A percentile compares a stretch with the other conserved stretches of the same genome.
These are phyloP conservation scores for Trichogramma pretiosum DNA, from an alignment of 1,140 invertebrate species.

Conservation along the genomic window DNA sequence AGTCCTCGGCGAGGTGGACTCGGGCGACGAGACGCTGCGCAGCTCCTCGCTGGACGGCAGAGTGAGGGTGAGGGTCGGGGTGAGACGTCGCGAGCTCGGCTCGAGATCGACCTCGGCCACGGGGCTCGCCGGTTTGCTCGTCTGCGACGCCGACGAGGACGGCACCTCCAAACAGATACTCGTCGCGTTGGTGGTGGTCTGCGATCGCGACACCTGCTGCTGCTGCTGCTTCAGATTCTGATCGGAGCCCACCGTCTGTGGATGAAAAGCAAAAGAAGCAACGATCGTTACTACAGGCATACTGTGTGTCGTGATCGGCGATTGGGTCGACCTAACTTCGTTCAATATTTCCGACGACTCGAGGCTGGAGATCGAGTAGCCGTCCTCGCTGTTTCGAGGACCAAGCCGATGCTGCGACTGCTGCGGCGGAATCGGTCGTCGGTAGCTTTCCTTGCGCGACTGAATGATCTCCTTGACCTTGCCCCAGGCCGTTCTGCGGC, in stretches of 20 bases:
- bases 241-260: too few relatives aligned
- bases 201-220: slow-evolving; percentile 16
- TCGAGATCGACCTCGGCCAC: slow-evolving; percentile 1
- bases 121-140: background rate
- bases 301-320: too few relatives aligned
- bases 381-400: slow-evolving; percentile 22
- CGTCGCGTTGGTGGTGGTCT: slow-evolving; percentile 5
- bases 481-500: slow-evolving; percentile 56
- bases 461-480: slow-evolving; percentile 66
- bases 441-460: slow-evolving; percentile 50
- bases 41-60: slow-evolving; percentile 53
- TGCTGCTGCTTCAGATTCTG: background rate
- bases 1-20: slow-evolving; percentile 26
- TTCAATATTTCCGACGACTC: slow-evolving; percentile 22
- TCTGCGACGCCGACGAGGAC: background rate
- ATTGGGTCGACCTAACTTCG: slow-evolving; percentile 14
- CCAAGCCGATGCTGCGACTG: background rate
- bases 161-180: too few relatives aligned
- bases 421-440: slow-evolving; percentile 14
- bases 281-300: too few relatives aligned
- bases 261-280: too few relatives aligned
- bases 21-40: slow-evolving; percentile 31
- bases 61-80: slow-evolving; percentile 49
- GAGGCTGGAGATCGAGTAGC: slow-evolving; percentile 22
- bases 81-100: slow-evolving; percentile 25